Evolutionary conservation across 2,113 vertebrate species (phyloP).

Genomic region (Seriola quinqueradiata): DNA sequence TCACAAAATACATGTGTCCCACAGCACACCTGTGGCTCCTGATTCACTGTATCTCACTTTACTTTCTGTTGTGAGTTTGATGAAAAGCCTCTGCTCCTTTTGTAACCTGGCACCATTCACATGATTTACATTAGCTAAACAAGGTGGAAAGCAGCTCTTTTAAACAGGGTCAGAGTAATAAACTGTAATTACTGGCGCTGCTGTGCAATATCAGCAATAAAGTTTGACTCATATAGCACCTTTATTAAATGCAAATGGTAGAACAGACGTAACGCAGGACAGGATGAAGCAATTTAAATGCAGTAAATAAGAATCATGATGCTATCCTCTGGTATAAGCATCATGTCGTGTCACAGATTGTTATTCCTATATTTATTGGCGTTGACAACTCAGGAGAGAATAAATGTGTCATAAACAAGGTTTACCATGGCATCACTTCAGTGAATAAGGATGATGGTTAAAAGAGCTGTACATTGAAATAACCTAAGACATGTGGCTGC

Average conservation of each 20-base stretch:
- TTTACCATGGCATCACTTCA: too few relatives aligned
- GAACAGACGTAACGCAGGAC: neutral
- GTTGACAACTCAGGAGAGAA: too few relatives aligned
- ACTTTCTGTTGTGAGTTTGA: conserved; percentile 8
- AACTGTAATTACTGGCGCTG: neutral
- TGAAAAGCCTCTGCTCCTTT: neutral
- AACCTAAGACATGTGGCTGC: too few relatives aligned
- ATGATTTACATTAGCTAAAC: neutral
- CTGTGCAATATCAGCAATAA: neutral
- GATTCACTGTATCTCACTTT: neutral
- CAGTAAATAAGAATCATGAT: neutral
- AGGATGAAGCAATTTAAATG: neutral
- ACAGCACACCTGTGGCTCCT: conserved; percentile 32
- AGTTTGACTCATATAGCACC: too few relatives aligned
- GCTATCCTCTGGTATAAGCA: neutral
- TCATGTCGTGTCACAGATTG: too few relatives aligned
- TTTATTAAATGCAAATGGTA: neutral
- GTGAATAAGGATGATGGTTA: too few relatives aligned
- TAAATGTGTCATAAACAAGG: too few relatives aligned
- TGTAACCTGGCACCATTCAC: neutral
- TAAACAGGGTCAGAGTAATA: neutral
- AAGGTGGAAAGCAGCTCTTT: neutral
- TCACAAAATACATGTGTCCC: conserved; percentile 24
- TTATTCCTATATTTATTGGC: too few relatives aligned
- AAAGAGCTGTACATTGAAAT: too few relatives aligned